phyloP scores from a whole-genome alignment of 1,140 invertebrate genomes.

The Babylonia areolata region DNA sequence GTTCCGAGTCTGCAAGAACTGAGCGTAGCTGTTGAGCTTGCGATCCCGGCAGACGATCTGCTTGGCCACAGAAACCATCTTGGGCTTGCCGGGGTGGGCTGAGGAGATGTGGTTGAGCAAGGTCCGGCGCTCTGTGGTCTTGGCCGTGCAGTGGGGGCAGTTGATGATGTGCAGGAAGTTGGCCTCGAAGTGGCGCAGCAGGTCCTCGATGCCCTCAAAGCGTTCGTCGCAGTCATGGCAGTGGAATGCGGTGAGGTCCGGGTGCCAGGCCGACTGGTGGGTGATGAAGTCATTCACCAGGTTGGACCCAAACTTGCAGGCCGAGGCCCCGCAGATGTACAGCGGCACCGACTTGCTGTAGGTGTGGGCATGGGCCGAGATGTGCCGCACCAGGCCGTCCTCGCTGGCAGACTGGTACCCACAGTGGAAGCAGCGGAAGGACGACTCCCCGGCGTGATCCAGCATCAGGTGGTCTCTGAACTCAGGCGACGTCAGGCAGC shows the following conservation, averaged over 20 bases:
- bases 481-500: conserved; percentile 50
- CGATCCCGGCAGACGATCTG: conserved; percentile 64
- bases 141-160: conserved; percentile 63
- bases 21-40: conserved; percentile 53
- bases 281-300: conserved; percentile 56
- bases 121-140: conserved; percentile 56
- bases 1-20: conserved; percentile 16
- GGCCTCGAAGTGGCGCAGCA: conserved; percentile 56
- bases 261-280: conserved; percentile 59
- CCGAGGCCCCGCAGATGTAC: conserved; percentile 57
- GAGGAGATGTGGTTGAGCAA: conserved; percentile 59
- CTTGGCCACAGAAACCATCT: conserved; percentile 63
- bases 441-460: conserved; percentile 47
- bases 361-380: conserved; percentile 54
- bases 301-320: conserved; percentile 61
- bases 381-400: conserved; percentile 58
- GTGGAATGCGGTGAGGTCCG: conserved; percentile 40
- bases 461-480: conserved; percentile 57
- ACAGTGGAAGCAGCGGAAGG: conserved; percentile 62
- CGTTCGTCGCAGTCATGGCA: conserved; percentile 56
- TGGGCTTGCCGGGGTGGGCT: conserved; percentile 63
- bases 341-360: conserved; percentile 54
- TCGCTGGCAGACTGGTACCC: conserved; percentile 56
- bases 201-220: conserved; percentile 42
- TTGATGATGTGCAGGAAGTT: conserved; percentile 63